phyloP scores from a whole-genome alignment of 2,113 vertebrate genomes.

The Acrocephalus arundinaceus region DNA sequence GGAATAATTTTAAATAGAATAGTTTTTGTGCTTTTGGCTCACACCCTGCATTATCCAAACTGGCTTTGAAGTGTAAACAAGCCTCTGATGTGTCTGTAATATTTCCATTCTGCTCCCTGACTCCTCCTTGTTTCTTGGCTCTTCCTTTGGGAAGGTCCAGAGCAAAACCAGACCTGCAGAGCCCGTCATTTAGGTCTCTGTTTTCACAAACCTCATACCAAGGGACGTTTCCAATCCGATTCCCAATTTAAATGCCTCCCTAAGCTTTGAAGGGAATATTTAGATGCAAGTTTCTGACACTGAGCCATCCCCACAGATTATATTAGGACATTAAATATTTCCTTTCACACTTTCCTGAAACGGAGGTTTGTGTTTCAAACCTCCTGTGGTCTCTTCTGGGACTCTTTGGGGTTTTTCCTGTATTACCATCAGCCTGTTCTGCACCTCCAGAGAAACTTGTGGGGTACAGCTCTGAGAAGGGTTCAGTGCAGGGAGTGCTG shows the following conservation, averaged over 20 bases:
- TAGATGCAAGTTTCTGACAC: not conserved
- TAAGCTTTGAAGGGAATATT: not conserved
- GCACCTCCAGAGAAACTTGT: not conserved
- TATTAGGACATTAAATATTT: not conserved
- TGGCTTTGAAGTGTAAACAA: constrained; percentile 59
- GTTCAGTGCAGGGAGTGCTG: rapidly evolving
- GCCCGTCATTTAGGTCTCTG: not conserved
- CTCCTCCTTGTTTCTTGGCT: not conserved
- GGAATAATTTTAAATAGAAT: constrained; percentile 17
- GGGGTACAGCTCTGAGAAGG: not conserved
- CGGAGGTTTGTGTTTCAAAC: not conserved
- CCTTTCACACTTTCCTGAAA: not conserved
- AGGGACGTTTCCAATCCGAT: not conserved
- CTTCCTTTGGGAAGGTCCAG: constrained; percentile 37
- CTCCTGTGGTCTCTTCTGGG: not conserved
- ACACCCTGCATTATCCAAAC: constrained; percentile 38
- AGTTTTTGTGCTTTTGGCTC: constrained; percentile 33
- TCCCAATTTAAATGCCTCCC: not conserved
- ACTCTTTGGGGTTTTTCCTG: not conserved
- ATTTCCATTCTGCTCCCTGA: constrained; percentile 13
- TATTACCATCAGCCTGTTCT: not conserved
- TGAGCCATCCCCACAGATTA: not conserved
- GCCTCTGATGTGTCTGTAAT: constrained; percentile 18
- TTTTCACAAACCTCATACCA: not conserved
- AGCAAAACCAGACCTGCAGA: constrained; percentile 33